Conservation (phyloP, 2,113 vertebrate species). For the Lophochroa leadbeateri region DNA sequence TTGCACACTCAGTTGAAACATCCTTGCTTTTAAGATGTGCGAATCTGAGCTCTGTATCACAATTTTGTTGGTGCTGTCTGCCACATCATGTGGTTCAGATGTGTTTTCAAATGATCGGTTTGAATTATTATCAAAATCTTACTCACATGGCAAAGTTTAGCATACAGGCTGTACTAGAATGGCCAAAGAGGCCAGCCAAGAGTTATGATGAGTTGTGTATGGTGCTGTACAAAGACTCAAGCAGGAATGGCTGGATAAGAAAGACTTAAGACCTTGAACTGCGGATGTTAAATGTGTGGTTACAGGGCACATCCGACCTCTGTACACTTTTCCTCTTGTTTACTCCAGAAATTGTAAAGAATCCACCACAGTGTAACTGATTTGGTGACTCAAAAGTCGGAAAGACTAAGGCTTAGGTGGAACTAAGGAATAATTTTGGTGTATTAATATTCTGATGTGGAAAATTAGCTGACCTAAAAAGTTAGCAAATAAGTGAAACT, state of each 20-base stretch:
- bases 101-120: neutral
- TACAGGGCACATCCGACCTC: neutral
- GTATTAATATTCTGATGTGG: neutral
- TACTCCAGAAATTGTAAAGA: neutral
- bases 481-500: neutral
- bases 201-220: neutral
- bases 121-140: neutral
- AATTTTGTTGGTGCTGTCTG: neutral
- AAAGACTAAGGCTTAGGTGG: neutral
- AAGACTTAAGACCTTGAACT: neutral
- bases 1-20: neutral
- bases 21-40: neutral
- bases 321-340: neutral
- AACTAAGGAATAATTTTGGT: neutral
- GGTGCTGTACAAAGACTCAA: neutral
- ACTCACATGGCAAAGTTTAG: neutral
- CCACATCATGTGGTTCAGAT: fast-evolving
- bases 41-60: neutral
- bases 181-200: neutral
- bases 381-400: neutral
- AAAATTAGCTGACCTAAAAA: neutral
- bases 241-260: neutral
- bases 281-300: neutral
- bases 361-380: neutral
- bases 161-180: neutral